Percentiles rank a stretch among this genome's conserved stretches.
Conservation (phyloP, 2,888 invertebrate genomes). For the Metopia argyrocephala region DNA sequence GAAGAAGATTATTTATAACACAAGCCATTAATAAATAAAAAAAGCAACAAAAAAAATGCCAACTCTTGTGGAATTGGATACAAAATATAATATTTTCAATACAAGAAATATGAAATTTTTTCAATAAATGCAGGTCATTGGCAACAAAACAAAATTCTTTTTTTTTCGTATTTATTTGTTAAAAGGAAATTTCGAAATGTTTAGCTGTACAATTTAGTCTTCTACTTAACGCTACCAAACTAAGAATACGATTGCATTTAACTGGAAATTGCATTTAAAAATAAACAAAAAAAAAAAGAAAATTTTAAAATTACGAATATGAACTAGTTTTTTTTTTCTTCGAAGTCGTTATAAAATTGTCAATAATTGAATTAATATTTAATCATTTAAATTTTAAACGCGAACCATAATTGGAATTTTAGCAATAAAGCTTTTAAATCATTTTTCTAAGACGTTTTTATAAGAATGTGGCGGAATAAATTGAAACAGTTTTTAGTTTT, state of each 20-base stretch:
- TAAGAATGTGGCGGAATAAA: conserved; percentile 18
- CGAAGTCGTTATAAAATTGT: background rate
- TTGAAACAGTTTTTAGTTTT: background rate
- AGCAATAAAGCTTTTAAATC: conserved; percentile 1
- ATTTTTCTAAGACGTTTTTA: background rate
- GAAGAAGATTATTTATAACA: no score
- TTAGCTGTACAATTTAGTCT: conserved; percentile 25
- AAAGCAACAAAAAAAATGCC: background rate
- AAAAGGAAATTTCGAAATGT: conserved; percentile 27
- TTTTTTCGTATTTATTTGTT: no score
- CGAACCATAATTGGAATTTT: no score
- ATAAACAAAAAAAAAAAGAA: conserved; percentile 23
- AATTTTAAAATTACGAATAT: no score
- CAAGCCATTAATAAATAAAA: no score
- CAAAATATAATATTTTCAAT: conserved; percentile 5
- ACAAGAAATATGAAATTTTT: conserved; percentile 10
- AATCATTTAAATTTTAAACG: no score
- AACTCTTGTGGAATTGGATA: conserved; percentile 36
- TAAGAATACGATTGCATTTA: conserved; percentile 17
- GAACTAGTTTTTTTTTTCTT: conserved; percentile 13
- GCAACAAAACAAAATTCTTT: no score
- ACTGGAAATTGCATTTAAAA: conserved; percentile 9
- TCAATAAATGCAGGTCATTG: conserved; percentile 27
- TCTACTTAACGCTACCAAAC: background rate
- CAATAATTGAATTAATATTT: background rate